Conservation (phyloP, 2,797 vertebrate species). For the Meda fulgida region DNA sequence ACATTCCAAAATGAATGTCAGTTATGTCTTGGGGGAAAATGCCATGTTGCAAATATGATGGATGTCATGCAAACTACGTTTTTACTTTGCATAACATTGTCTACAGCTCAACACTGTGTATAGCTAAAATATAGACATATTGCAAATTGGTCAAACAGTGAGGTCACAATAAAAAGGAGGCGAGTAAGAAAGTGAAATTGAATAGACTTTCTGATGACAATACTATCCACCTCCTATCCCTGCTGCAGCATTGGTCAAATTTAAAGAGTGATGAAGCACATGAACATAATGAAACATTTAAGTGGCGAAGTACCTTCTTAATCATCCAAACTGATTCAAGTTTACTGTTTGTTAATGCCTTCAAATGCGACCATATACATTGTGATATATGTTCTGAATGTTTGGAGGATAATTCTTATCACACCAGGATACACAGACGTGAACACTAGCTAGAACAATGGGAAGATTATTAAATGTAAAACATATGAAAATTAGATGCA, state of each 20-base stretch:
- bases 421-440: slow-evolving; percentile 36
- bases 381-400: not conserved
- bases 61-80: slow-evolving; percentile 57
- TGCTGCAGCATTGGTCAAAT: not conserved
- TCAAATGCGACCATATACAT: not conserved
- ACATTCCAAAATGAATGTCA: not conserved
- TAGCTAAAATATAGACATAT: not conserved
- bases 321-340: not conserved
- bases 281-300: not conserved
- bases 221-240: not conserved
- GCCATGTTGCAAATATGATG: slow-evolving; percentile 54
- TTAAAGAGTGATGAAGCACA: not conserved
- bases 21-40: slow-evolving; percentile 11
- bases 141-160: not conserved
- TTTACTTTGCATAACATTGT: slow-evolving; percentile 56
- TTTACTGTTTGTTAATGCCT: not conserved
- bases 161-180: not conserved
- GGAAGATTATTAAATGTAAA: slow-evolving; percentile 46
- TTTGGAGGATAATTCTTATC: slow-evolving; percentile 36
- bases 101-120: slow-evolving; percentile 11
- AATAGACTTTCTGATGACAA: not conserved
- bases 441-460: slow-evolving; percentile 48
- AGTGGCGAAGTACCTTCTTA: not conserved
- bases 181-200: not conserved
- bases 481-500: slow-evolving; percentile 61